Conservation (phyloP, 2,888 invertebrate genomes). For the Mesochorus sp. region DNA sequence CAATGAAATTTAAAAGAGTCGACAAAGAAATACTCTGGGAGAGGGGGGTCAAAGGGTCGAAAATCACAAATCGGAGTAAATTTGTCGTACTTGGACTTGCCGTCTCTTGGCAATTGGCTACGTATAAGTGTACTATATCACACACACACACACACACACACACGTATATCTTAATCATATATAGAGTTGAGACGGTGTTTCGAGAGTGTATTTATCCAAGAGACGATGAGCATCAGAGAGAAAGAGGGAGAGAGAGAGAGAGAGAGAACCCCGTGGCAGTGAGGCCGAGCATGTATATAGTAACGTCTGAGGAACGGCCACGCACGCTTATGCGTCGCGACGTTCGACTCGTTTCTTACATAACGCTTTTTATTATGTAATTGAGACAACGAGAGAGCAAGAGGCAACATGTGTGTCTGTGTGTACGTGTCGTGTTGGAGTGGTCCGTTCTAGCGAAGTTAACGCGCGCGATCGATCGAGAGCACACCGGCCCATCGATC, state of each 20-base stretch:
- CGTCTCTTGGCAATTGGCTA: conserved; percentile 7
- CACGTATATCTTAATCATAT: not conserved
- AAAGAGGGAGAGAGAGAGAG: too few species aligned
- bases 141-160: not conserved
- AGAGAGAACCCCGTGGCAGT: conserved; percentile 38
- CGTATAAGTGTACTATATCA: not conserved
- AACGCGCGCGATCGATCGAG: conserved; percentile 26
- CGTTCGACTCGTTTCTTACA: conserved; percentile 77
- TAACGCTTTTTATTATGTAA: conserved; percentile 81
- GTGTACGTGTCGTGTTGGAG: not conserved
- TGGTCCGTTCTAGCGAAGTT: conserved; percentile 24
- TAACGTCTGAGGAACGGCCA: conserved; percentile 61
- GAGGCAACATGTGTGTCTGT: conserved; percentile 23
- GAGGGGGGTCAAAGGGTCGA: conserved; percentile 3
- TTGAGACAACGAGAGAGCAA: conserved; percentile 69
- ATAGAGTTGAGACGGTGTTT: conserved; percentile 17
- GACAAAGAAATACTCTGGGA: not conserved
- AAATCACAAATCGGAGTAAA: conserved; percentile 27
- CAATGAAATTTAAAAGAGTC: not conserved
- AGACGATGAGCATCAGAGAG: conserved; percentile 58
- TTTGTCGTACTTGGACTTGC: conserved; percentile 3
- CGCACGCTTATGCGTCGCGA: conserved; percentile 75
- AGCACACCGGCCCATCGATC: not conserved
- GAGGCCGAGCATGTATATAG: conserved; percentile 49
- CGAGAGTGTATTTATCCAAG: conserved; percentile 64